Evolutionary conservation across 1,140 invertebrate genomes (phyloP), one percentile per base, ranked within the genome.

Genomic region (Trachymyrmex septentrionalis): DNA sequence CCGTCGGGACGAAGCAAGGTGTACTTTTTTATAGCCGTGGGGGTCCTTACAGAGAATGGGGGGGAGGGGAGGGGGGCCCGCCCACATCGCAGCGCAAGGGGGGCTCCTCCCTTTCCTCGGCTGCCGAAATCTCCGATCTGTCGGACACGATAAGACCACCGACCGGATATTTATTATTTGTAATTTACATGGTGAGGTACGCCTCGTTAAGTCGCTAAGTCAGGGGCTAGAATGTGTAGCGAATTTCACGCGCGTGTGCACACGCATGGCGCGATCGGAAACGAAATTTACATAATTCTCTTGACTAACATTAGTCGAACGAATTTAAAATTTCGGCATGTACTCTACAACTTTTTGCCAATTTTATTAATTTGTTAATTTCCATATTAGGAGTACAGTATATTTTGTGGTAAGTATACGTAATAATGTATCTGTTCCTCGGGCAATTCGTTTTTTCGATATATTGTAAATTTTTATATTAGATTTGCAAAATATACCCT

Each of bases 121-220:
- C 14, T 57, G 87, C 86, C 86, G 80, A 92, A 93, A 92, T 93
- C 86, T 82, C 89, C 90, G 93, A 94, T 93, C 90, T 84, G 87
- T 91, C 88, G 72, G 88, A 71, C 86, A 75, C 90, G 93, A 94
- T 93, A 93, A 94, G 93, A 81, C 87, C 61, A 55, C 88, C 69
- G 80, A 76, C 89, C 86, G 87, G 90, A 94, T 92, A 93, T 94
- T 94, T 94, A 94, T 93, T 93, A 93, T 94, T 94, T 91, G 92
- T 94, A 94, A 93, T 93, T 94, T 92, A 92, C 92, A 90, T 89
- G 86, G 73, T 78, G 88, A 91, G 88, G 87, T 90, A 86, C 76
- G 88, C 85, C 89, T 90, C 85, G 89, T 90, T 92, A 90, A 89
- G 78, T 12, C 27, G 12, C 27, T 72, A 78, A 78, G 48, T 85